phyloP scores from a whole-genome alignment of 2,113 vertebrate genomes.

The Elgaria multicarinata region DNA sequence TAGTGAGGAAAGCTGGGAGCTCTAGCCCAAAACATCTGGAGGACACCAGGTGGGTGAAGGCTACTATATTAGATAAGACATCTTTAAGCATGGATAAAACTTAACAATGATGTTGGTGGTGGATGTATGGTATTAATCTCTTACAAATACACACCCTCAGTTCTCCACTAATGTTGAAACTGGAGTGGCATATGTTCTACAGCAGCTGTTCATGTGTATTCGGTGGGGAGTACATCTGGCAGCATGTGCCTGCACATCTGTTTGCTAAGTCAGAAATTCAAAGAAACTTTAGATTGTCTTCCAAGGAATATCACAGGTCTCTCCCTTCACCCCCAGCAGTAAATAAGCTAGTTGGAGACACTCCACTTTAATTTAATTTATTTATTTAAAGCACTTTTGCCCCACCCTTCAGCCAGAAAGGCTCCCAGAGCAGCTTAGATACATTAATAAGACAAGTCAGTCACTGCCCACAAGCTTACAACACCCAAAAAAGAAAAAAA shows the following conservation, averaged over 20 bases:
- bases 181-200: constrained; percentile 39
- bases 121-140: not conserved
- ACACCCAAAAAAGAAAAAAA: not conserved
- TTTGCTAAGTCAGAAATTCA: constrained; percentile 38
- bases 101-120: not conserved
- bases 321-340: not conserved
- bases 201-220: constrained; percentile 33
- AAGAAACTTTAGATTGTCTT: constrained; percentile 27
- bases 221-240: constrained; percentile 12
- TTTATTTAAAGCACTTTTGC: not conserved
- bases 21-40: too few species aligned
- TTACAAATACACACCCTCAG: not conserved
- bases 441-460: not conserved
- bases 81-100: not conserved
- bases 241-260: constrained; percentile 40
- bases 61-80: not conserved
- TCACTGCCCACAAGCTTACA: not conserved
- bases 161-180: constrained; percentile 22
- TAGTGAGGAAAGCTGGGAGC: too few species aligned
- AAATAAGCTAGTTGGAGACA: not conserved
- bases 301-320: not conserved
- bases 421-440: not conserved
- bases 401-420: not conserved
- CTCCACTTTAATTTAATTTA: not conserved
- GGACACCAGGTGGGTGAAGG: too few species aligned